Conservation (phyloP, 2,888 invertebrate species). For the Carcina quercana region DNA sequence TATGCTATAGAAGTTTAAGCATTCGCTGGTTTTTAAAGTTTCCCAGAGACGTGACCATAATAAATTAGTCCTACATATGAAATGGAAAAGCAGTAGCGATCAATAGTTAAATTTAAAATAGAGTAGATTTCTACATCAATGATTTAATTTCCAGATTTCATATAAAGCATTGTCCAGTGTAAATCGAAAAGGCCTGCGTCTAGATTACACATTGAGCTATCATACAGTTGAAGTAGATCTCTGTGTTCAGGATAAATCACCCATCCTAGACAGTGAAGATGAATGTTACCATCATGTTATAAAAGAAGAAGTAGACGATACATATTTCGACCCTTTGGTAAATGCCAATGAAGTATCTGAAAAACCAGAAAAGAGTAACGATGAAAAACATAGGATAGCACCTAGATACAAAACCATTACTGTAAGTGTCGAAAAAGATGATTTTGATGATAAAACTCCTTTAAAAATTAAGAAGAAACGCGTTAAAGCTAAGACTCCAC, state of each 20-base stretch:
- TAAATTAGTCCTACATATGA: not conserved
- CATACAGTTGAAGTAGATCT: not conserved
- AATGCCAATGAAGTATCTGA: not conserved
- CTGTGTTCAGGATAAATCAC: not conserved
- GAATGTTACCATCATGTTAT: not conserved
- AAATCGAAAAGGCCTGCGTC: not conserved
- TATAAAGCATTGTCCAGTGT: not conserved
- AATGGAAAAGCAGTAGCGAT: no score
- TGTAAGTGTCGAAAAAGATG: no score
- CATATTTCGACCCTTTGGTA: not conserved
- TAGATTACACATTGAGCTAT: not conserved
- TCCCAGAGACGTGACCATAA: not conserved
- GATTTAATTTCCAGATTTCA: not conserved
- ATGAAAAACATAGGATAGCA: not conserved
- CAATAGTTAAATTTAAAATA: no score
- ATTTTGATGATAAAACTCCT: no score
- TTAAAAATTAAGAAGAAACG: no score
- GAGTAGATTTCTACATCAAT: no score
- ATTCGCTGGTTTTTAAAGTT: not conserved
- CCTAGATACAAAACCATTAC: not conserved
- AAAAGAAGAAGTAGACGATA: not conserved
- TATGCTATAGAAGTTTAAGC: no score
- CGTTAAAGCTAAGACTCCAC: not conserved
- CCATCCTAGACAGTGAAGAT: no score
- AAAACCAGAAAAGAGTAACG: not conserved